phyloP scores from a whole-genome alignment of 2,113 vertebrate genomes.

The Carettochelys insculpta region DNA sequence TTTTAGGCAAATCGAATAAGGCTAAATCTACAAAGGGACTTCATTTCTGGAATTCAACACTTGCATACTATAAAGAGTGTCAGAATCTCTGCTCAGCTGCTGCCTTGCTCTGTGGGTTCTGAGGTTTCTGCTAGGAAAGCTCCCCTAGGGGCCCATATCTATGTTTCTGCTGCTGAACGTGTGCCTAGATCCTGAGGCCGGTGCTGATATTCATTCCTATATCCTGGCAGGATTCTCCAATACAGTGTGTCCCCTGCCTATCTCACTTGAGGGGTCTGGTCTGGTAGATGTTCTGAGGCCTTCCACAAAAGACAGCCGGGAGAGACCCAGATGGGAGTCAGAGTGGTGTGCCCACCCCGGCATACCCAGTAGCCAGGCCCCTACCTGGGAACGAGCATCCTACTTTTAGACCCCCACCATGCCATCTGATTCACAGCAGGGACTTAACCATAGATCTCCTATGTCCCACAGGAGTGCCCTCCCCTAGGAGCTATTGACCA shows the following conservation, averaged over 20 bases:
- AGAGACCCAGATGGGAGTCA: not conserved
- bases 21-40: not conserved
- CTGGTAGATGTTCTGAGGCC: too few species aligned
- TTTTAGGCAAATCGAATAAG: not conserved
- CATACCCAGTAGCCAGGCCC: too few species aligned
- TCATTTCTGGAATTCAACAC: not conserved
- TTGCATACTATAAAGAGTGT: not conserved
- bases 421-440: not conserved
- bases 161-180: not conserved
- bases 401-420: not conserved
- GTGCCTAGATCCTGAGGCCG: not conserved
- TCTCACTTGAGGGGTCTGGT: too few species aligned
- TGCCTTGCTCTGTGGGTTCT: not conserved
- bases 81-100: not conserved
- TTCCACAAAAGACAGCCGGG: not conserved
- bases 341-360: not conserved
- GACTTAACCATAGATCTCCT: not conserved
- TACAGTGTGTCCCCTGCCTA: too few species aligned
- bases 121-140: not conserved
- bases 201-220: not conserved
- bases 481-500: too few species aligned
- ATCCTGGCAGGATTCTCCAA: not conserved
- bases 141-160: too few species aligned
- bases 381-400: not conserved
- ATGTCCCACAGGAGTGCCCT: not conserved